Evolutionary conservation across 92 coral and sea anemone genomes (phyloP).

Genomic region (Blastomussa wellsi): DNA sequence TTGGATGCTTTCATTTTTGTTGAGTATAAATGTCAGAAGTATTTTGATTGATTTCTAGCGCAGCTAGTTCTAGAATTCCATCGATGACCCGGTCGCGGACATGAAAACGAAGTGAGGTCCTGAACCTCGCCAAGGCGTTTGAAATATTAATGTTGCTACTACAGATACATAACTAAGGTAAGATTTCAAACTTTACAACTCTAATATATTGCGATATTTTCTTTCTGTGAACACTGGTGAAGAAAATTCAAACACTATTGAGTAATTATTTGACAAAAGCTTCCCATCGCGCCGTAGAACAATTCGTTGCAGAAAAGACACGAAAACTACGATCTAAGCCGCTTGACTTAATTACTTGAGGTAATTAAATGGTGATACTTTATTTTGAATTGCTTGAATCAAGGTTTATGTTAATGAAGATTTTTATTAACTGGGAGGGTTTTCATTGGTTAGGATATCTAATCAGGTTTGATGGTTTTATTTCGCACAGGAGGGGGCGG

Average conservation of each 20-base stretch:
- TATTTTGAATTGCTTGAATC: slow-evolving; percentile 27
- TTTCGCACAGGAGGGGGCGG: slow-evolving; percentile 7
- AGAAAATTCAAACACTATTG: background rate
- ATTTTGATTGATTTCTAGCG: background rate
- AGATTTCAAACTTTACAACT: background rate
- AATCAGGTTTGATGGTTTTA: slow-evolving; percentile 16
- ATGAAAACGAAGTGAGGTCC: background rate
- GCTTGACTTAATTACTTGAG: slow-evolving; percentile 28
- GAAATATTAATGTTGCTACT: slow-evolving; percentile 28
- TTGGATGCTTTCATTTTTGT: background rate
- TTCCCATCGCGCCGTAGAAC: background rate
- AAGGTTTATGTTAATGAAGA: slow-evolving; percentile 18
- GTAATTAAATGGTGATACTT: slow-evolving; percentile 33
- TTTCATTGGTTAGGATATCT: slow-evolving; percentile 17
- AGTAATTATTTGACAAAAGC: background rate
- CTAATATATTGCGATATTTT: too few species aligned
- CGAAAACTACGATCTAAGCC: background rate
- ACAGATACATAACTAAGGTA: slow-evolving; percentile 8
- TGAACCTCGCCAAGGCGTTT: background rate
- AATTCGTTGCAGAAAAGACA: slow-evolving; percentile 6
- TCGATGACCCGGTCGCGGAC: background rate
- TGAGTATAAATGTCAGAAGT: background rate
- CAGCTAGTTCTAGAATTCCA: background rate
- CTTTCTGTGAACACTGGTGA: background rate
- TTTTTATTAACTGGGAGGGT: background rate